Conservation (phyloP, 2,797 vertebrate genomes). For the Semaprochilodus insignis region DNA sequence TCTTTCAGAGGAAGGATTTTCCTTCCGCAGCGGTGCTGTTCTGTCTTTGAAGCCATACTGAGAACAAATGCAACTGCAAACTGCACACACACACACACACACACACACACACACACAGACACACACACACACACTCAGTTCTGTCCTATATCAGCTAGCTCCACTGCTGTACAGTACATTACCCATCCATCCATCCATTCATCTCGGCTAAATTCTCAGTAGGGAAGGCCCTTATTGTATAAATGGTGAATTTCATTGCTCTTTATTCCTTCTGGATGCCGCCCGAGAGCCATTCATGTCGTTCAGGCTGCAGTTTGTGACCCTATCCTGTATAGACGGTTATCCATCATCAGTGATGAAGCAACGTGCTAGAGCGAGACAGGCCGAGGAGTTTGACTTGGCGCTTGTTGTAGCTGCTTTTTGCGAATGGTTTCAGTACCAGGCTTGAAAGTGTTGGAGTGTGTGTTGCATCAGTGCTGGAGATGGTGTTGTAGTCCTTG, state of each 20-base stretch:
- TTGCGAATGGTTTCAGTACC: constrained; percentile 12
- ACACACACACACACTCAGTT: not conserved
- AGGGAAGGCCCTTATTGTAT: constrained; percentile 1
- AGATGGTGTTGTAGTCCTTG: constrained; percentile 44
- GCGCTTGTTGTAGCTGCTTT: constrained; percentile 19
- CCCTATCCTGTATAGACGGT: not conserved
- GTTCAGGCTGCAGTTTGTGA: constrained; percentile 11
- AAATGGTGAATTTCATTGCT: not conserved
- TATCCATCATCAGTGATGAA: constrained; percentile 1
- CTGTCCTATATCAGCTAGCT: constrained; percentile 7
- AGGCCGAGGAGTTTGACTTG: constrained; percentile 19
- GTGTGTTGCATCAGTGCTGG: constrained; percentile 32
- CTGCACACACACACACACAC: constrained; percentile 9
- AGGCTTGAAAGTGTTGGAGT: constrained; percentile 26
- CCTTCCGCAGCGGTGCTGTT: not conserved
- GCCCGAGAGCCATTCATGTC: not conserved
- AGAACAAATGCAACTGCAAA: not conserved
- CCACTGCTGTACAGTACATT: constrained; percentile 13
- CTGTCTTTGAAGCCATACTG: not conserved
- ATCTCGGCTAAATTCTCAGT: not conserved
- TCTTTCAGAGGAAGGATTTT: not conserved
- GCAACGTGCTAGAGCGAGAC: not conserved
- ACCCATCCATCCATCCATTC: not conserved
- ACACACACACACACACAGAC: not conserved
- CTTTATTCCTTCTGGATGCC: not conserved